Base-by-base conservation (phyloP, 2,113 vertebrate genomes). In the Rhinopithecus roxellana region DNA sequence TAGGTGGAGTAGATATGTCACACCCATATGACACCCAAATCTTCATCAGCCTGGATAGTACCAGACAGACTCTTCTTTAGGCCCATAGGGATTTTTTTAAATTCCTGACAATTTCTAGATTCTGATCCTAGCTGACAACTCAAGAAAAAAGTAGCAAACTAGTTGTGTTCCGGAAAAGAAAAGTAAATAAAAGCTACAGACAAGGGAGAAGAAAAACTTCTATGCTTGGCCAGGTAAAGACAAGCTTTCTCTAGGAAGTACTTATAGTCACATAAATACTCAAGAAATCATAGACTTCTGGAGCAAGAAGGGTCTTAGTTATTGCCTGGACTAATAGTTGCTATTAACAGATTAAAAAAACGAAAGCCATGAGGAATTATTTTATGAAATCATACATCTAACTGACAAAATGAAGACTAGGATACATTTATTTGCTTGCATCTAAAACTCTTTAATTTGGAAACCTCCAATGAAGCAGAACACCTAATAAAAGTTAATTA, bases 401-500 rank as follows among this genome's bases (percentile, higher is more conserved):
- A 78, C 35, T 38, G 40, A n/a, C n/a, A 83, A 93, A 89, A 12
- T 1, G 22, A 90, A 95, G 20, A 70, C 8, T 32, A 80, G 40
- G 87, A 5, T 43, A 40, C 27, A 75, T 75, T 38, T 87, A 8
- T 80, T 89, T 38, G 57, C 45, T 82, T 38, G 32, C 83, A 22
- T 69, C 61, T 96, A 64, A 27, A 67, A 90, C 59, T 85, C 13
- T 84, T 93, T 81, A 45, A 94, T 90, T 90, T 72, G 35, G 77
- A 80, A 87, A 52, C 2, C 27, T 92, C 35, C 61, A 23, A 8
- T 43, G 55, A 79, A 94, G 70, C 25, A 90, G 20, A 70, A 84
- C 32, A 35, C 22, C 30, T 94, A 80, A 74, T 59, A 88, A 87
- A 87, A 95, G 25, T 57, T 92, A 92, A 84, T 95, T 57, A 88